phyloP scores from a whole-genome alignment of 2,797 vertebrate species.

The Heterohyrax brucei region DNA sequence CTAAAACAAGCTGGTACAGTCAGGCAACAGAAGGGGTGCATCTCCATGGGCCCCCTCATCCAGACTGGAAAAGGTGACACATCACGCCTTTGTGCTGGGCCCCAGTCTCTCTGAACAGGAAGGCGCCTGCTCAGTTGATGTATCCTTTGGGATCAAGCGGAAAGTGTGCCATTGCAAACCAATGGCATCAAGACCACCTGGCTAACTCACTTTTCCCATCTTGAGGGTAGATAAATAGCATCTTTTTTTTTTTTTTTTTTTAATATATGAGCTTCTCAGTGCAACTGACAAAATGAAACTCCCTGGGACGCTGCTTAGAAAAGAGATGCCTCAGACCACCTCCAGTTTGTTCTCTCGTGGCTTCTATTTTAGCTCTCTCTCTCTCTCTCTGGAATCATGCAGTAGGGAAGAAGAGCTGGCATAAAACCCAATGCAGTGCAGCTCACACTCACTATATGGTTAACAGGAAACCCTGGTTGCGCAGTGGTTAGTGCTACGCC shows the following conservation, averaged over 20 bases:
- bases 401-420: slow-evolving; percentile 77
- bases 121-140: slow-evolving; percentile 90
- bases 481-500: too few relatives aligned
- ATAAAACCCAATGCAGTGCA: slow-evolving; percentile 76
- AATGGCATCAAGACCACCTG: slow-evolving; percentile 71
- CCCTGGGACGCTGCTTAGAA: not conserved
- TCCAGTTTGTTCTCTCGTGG: slow-evolving; percentile 68
- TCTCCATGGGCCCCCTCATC: not conserved
- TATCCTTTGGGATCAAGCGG: slow-evolving; percentile 87
- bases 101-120: slow-evolving; percentile 90
- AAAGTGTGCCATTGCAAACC: slow-evolving; percentile 67
- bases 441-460: slow-evolving; percentile 14
- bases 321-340: slow-evolving; percentile 68
- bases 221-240: slow-evolving; percentile 61
- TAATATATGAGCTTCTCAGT: slow-evolving; percentile 70
- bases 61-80: slow-evolving; percentile 26
- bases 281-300: slow-evolving; percentile 73
- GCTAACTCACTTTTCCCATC: slow-evolving; percentile 72
- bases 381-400: slow-evolving; percentile 79
- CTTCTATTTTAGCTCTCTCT: slow-evolving; percentile 80
- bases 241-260: slow-evolving; percentile 29
- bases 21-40: not conserved
- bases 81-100: slow-evolving; percentile 80
- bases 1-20: not conserved
- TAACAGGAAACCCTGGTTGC: too few relatives aligned